These are phyloP conservation scores for Cryptus viduatorius DNA, from an alignment of 2,888 invertebrate genomes.

Conservation along the genomic window DNA sequence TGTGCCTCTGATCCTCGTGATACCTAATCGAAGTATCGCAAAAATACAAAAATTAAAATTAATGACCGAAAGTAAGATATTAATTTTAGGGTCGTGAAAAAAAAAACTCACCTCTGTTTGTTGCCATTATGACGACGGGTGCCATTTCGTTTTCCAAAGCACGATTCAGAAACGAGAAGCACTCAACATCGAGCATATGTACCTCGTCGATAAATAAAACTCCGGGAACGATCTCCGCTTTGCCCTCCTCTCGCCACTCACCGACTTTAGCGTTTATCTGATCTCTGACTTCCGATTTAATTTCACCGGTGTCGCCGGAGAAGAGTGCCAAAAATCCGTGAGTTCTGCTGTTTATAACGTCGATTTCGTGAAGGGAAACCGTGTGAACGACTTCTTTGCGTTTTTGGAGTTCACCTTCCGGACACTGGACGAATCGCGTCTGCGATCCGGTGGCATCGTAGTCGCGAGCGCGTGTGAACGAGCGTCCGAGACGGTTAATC, in stretches of 20 bases:
- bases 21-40: slow-evolving; percentile 85
- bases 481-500: slow-evolving; percentile 95
- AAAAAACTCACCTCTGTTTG: slow-evolving; percentile 90
- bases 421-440: slow-evolving; percentile 98
- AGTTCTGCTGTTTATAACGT: slow-evolving; percentile 99
- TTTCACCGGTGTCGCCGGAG: slow-evolving; percentile 99
- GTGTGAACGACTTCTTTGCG: slow-evolving; percentile 99
- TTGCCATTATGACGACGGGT: slow-evolving; percentile 99
- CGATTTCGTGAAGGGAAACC: slow-evolving; percentile 99
- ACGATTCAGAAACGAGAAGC: slow-evolving; percentile 98
- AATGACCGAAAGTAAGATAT: neutral
- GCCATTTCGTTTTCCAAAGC: slow-evolving; percentile 99
- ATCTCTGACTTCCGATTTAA: slow-evolving; percentile 98
- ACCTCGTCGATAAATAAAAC: slow-evolving; percentile 98
- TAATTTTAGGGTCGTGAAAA: neutral
- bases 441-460: slow-evolving; percentile 97
- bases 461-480: slow-evolving; percentile 98
- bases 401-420: slow-evolving; percentile 99
- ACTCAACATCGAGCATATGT: slow-evolving; percentile 99
- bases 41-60: slow-evolving; percentile 19
- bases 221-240: slow-evolving; percentile 99
- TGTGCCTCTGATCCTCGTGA: slow-evolving; percentile 97
- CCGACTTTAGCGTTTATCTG: slow-evolving; percentile 99
- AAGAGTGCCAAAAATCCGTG: slow-evolving; percentile 99
- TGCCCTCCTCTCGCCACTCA: slow-evolving; percentile 99